Conservation (phyloP, 2,888 invertebrate species). For the Drosophila prolongata region DNA sequence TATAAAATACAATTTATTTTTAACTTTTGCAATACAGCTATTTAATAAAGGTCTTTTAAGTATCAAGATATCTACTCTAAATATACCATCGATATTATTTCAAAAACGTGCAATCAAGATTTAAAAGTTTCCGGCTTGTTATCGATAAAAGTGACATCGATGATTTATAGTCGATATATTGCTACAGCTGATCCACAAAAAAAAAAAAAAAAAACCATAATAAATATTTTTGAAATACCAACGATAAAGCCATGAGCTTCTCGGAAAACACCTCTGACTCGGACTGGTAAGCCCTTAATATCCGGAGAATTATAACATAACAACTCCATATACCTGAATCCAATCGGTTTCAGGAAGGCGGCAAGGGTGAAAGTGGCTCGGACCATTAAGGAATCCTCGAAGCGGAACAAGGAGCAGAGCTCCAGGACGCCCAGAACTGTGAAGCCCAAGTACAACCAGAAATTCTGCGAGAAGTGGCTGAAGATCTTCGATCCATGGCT, state of each 20-base stretch:
- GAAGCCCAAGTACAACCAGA: constrained; percentile 80
- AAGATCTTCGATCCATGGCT: constrained; percentile 82
- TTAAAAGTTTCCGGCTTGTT: not conserved
- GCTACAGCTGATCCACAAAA: constrained; percentile 19
- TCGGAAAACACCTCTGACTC: constrained; percentile 81
- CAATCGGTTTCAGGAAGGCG: constrained; percentile 70
- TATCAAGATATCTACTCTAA: too few relatives aligned
- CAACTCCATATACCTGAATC: too few relatives aligned
- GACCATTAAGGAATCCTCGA: constrained; percentile 27
- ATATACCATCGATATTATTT: too few relatives aligned
- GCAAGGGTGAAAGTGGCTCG: constrained; percentile 69
- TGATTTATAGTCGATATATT: not conserved
- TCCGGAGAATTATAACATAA: too few relatives aligned
- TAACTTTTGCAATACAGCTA: not conserved
- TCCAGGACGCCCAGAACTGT: constrained; percentile 1
- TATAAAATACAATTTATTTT: not conserved
- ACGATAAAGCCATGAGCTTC: constrained; percentile 69
- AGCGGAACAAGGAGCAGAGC: constrained; percentile 47
- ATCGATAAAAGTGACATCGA: constrained; percentile 7
- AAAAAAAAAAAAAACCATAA: not conserved
- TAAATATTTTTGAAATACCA: constrained; percentile 3
- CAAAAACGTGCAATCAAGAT: too few relatives aligned
- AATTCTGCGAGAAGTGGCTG: constrained; percentile 82
- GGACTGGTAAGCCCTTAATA: constrained; percentile 75
- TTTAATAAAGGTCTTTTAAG: too few relatives aligned